Conservation (phyloP, 1,140 invertebrate species). For the Nasonia vitripennis region DNA sequence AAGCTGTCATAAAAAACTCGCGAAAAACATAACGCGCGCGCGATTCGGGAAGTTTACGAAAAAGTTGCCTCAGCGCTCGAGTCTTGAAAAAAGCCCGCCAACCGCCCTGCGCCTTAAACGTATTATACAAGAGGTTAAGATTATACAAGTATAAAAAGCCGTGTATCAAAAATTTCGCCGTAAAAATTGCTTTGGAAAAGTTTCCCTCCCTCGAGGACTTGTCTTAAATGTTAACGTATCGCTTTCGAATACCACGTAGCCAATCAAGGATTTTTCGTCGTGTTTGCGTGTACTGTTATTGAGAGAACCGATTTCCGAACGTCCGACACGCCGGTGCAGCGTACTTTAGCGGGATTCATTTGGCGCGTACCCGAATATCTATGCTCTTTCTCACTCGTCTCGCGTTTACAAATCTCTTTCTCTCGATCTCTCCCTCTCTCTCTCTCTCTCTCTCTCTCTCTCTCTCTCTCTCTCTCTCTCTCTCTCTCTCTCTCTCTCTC, state of each 20-base stretch:
- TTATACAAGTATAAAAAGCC: constrained; percentile 32
- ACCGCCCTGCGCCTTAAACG: constrained; percentile 39
- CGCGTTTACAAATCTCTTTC: constrained; percentile 34
- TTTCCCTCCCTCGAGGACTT: constrained; percentile 48
- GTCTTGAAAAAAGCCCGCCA: neutral
- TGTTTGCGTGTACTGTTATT: neutral
- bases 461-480: neutral
- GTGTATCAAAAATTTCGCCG: constrained; percentile 48
- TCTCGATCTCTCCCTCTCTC: no score
- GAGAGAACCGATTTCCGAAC: constrained; percentile 41
- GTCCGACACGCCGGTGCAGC: constrained; percentile 18
- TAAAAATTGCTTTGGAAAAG: constrained; percentile 58
- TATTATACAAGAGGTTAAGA: neutral
- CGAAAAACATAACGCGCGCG: neutral
- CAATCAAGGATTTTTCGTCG: constrained; percentile 60
- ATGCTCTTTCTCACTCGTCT: neutral
- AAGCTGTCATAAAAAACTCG: neutral
- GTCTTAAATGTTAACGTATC: constrained; percentile 68
- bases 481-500: no score
- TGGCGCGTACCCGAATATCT: neutral
- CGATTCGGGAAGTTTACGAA: neutral
- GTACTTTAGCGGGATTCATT: neutral
- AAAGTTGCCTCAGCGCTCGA: neutral
- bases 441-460: no score
- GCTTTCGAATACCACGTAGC: constrained; percentile 72